Percentiles rank a stretch among this genome's conserved stretches.
phyloP scores from a whole-genome alignment of 1,140 invertebrate species.

The Nymphalis io region DNA sequence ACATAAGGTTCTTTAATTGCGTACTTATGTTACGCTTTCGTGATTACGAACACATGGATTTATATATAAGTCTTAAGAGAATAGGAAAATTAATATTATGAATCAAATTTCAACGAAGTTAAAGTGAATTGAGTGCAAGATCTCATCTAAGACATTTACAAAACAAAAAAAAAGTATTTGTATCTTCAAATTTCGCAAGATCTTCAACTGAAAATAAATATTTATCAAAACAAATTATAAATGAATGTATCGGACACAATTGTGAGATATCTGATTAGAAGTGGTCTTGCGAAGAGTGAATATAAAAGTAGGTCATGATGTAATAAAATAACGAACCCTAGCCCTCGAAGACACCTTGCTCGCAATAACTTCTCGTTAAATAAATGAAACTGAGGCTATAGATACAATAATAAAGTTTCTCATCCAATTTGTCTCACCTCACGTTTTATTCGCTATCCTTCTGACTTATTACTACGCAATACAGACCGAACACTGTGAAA shows the following conservation, averaged over 20 bases:
- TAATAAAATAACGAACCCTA: constrained; percentile 8
- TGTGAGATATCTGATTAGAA: neutral
- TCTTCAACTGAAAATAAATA: no score
- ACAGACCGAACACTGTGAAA: constrained; percentile 69
- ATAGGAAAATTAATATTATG: no score
- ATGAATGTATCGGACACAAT: neutral
- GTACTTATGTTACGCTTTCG: no score
- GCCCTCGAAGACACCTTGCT: constrained; percentile 5
- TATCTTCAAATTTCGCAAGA: no score
- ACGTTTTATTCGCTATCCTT: constrained; percentile 66
- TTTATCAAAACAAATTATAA: neutral
- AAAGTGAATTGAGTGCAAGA: no score
- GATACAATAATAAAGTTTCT: constrained; percentile 64
- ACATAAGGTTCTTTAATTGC: no score
- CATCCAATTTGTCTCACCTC: constrained; percentile 76
- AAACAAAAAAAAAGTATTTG: no score
- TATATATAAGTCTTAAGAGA: no score
- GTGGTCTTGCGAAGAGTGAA: neutral
- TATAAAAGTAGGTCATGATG: constrained; percentile 1
- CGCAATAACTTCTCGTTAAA: constrained; percentile 29
- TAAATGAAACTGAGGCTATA: constrained; percentile 37
- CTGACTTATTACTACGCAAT: constrained; percentile 69
- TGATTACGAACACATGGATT: no score
- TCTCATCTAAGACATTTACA: no score
- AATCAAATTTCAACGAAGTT: no score